Conservation (phyloP, 2,797 vertebrate genomes). For the Notamacropus eugenii region DNA sequence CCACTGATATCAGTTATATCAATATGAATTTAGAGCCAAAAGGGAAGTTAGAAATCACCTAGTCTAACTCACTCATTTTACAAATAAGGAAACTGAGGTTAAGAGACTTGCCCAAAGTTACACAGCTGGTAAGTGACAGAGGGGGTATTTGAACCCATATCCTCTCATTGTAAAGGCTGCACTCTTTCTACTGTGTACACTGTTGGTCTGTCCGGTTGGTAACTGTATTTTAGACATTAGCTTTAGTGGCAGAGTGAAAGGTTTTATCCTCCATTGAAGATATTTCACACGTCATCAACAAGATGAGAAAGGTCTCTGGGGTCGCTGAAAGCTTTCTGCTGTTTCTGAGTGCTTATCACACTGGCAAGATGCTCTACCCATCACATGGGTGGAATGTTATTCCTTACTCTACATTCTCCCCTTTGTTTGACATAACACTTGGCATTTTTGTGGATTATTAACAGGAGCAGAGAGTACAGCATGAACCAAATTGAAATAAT, state of each 20-base stretch:
- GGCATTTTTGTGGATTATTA: too few relatives aligned
- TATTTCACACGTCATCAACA: not conserved
- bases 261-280: not conserved
- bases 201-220: not conserved
- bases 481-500: not conserved
- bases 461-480: too few relatives aligned
- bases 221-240: not conserved
- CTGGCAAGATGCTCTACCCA: not conserved
- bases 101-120: not conserved
- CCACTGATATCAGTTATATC: not conserved
- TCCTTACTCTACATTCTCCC: not conserved
- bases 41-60: not conserved
- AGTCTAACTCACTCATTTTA: not conserved
- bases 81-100: too few relatives aligned
- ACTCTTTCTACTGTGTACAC: not conserved
- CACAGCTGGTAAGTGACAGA: not conserved
- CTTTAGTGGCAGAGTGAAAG: not conserved
- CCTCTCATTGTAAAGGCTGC: not conserved
- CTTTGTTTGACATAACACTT: not conserved
- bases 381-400: not conserved
- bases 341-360: not conserved
- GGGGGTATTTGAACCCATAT: not conserved
- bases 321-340: not conserved
- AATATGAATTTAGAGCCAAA: not conserved
- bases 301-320: not conserved